Evolutionary conservation across 2,113 vertebrate genomes (phyloP), one percentile per base, ranked within the genome.

Genomic region (Dicentrarchus labrax): DNA sequence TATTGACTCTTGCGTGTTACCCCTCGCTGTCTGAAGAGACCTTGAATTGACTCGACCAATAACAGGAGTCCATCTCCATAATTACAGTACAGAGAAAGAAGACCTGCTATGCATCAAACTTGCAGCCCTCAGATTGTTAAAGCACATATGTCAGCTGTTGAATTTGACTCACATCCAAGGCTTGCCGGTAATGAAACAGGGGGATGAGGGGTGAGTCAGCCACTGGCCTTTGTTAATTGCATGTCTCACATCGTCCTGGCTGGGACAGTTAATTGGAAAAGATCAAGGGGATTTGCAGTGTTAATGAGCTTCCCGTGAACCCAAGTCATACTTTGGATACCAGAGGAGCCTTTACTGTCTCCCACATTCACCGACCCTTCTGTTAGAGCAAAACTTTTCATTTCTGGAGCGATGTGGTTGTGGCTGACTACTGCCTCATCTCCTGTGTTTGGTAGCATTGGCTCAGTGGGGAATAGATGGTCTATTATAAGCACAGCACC

Each of bases 241-340:
- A 78, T 88, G 89, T 89, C 89, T 94, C 87, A 80, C 91, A 83
- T 92, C 92, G 76, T 92, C 87, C 89, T 86, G 88, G 80, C 82
- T 72, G 79, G 90, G 92, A 90, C 82, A 81, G 87, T 91, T 93
- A 93, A 94, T 95, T 95, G 91, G 93, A 91, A 87, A 90, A 93
- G 91, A 93, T 94, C 92, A 95, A 92, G 86, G 88, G 90, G 88
- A 94, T 92, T 93, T 88, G 85, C 84, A 84, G 89, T 89, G 87
- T 91, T 93, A 92, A 93, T 89, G 92, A 94, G 94, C 91, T 93
- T 91, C 88, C 85, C 16, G 85, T 91, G 89, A 92, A 89, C 90
- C 85, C 72, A 50, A 91, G 83, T 91, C 90, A 92, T 86, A 91
- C 78, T 89, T 84, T 86, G 78, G 91, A 91, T 85, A 92, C 84